These are phyloP conservation scores for Diplazon laetatorius DNA, from an alignment of 2,888 invertebrate species.

Conservation along the genomic window DNA sequence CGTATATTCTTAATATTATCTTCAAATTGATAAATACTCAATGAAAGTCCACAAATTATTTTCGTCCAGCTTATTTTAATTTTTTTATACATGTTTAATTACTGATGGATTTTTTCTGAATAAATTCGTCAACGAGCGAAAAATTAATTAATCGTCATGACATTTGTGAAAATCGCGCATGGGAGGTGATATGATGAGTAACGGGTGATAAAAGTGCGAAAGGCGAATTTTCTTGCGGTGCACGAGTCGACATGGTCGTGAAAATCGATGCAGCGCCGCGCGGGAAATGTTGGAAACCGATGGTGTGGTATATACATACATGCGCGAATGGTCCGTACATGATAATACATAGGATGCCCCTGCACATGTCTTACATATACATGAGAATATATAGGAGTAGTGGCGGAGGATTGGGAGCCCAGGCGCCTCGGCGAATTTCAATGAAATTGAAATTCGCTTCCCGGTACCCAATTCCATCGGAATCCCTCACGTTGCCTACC, in stretches of 20 bases:
- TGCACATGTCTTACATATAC: background rate
- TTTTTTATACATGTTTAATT: background rate
- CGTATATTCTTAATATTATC: no score
- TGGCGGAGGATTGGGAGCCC: conserved; percentile 27
- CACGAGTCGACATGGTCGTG: conserved; percentile 26
- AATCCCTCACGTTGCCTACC: conserved; percentile 57
- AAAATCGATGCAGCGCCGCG: conserved; percentile 60
- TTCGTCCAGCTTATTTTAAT: no score
- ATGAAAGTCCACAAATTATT: no score
- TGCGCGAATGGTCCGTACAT: background rate
- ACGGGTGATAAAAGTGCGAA: conserved; percentile 27
- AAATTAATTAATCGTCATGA: background rate
- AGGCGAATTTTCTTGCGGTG: conserved; percentile 20
- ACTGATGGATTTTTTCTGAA: no score
- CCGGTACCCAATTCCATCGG: conserved; percentile 61
- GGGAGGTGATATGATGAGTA: background rate
- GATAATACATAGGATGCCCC: no score
- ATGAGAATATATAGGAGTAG: conserved; percentile 31
- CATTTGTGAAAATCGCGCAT: background rate
- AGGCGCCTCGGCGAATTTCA: conserved; percentile 62
- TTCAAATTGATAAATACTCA: no score
- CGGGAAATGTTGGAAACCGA: conserved; percentile 45
- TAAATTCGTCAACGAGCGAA: background rate
- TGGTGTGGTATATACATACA: conserved; percentile 11
- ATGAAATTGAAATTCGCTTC: conserved; percentile 68